Base-by-base conservation (phyloP, 2,113 vertebrate genomes). In the Trichomycterus rosablanca region DNA sequence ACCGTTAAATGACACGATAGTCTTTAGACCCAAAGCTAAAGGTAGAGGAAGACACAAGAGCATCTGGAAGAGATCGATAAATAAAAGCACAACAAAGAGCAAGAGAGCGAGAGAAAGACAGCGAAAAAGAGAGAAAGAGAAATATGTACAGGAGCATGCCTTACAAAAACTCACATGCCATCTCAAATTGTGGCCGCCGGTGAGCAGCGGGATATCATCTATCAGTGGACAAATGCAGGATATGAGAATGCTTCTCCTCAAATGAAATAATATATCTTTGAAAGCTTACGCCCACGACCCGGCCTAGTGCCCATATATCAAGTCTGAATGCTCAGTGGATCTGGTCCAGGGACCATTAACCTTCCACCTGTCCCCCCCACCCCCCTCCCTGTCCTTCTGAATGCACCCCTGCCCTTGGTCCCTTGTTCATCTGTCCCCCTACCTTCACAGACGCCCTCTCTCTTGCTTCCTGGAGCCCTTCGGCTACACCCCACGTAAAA, bases 191-290 rank as follows among this genome's bases (percentile, higher is more conserved):
- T 84, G 89, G 87, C 88, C 86, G 88, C 72, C 68, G 55, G 64
- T 66, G 58, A 50, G 66, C 18, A 82, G 85, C 55, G 70, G 87
- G 83, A 85, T 89, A 88, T 93, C 93, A 97, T 97, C 93, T 94
- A 97, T 98, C 95, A 97, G 91, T 86, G 90, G 90, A 95, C 93
- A 94, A 93, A 94, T 91, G 92, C 89, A 86, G 83, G 84, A 88
- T 59, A 87, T 86, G 88, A 90, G 93, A 92, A 92, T 90, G 91
- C 91, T 90, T 91, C 90, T 90, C 90, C 93, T 94, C 94, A 97
- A 98, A 98, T 97, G 94, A 98, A 97, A 98, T 98, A 97, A 98
- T 98, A 98, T 98, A 98, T 97, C 95, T 98, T 95, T 98, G 93
- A 97, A 97, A 98, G 92, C 91, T 92, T 91, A 92, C 89, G 93